phyloP scores from a whole-genome alignment of 2,888 invertebrate species.

The Drosophila bunnanda region DNA sequence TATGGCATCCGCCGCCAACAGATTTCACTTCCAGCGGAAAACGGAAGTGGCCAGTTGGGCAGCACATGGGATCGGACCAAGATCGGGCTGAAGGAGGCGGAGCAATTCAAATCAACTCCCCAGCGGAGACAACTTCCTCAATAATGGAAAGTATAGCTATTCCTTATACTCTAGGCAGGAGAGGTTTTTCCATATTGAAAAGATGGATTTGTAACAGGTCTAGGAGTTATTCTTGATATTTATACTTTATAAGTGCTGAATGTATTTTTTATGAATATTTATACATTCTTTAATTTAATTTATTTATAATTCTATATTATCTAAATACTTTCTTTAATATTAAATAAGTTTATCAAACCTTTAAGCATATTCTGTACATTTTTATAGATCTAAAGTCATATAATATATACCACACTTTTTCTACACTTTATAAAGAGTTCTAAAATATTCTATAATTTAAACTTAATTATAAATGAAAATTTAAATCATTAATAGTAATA shows the following conservation, averaged over 20 bases:
- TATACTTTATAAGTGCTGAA: not conserved
- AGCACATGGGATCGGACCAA: constrained; percentile 15
- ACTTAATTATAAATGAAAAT: too few relatives aligned
- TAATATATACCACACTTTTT: not conserved
- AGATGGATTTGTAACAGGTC: not conserved
- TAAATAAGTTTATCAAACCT: not conserved
- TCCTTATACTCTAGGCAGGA: constrained; percentile 3
- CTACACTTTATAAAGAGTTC: too few relatives aligned
- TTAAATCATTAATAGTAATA: too few relatives aligned
- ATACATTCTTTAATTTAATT: not conserved
- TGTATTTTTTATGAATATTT: not conserved
- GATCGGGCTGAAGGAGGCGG: constrained; percentile 9
- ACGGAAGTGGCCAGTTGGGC: constrained; percentile 74
- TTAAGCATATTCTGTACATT: not conserved
- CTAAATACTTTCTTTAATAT: not conserved
- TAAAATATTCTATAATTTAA: not conserved
- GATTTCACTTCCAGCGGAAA: constrained; percentile 81
- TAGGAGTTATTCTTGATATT: not conserved
- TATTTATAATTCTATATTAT: not conserved
- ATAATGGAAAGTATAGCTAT: constrained; percentile 58
- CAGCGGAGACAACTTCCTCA: constrained; percentile 69
- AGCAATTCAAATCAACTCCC: constrained; percentile 45
- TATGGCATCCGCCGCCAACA: constrained; percentile 73
- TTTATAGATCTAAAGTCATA: not conserved
- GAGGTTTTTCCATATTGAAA: not conserved